A percentile compares a stretch with the other conserved stretches of the same genome.
phyloP scores from a whole-genome alignment of 2,113 vertebrate genomes.

The Peromyscus maniculatus region DNA sequence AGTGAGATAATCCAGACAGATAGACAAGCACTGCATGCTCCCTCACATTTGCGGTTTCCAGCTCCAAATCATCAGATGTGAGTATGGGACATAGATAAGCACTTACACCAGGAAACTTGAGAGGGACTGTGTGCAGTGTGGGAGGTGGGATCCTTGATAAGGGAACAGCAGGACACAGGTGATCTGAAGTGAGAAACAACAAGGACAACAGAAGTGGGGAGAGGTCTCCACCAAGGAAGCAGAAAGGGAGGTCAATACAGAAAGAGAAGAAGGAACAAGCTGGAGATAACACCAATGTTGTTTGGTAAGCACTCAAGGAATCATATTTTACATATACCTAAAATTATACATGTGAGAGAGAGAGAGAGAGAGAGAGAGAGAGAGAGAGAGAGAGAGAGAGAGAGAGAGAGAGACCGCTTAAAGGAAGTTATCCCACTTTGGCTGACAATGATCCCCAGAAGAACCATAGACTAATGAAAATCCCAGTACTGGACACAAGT shows the following conservation, averaged over 20 bases:
- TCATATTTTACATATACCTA: background rate
- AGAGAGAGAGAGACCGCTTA: background rate
- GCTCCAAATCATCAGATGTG: background rate
- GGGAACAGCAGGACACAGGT: no score
- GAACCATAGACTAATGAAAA: background rate
- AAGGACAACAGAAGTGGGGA: no score
- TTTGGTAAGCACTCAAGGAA: background rate
- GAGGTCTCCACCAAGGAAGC: background rate
- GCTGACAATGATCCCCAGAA: background rate
- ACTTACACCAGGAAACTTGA: background rate
- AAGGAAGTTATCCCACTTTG: background rate
- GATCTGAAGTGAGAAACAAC: background rate
- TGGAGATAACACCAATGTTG: background rate
- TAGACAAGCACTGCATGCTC: background rate
- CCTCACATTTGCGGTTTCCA: background rate
- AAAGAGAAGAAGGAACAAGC: background rate
- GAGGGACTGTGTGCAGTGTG: background rate
- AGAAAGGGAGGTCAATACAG: background rate
- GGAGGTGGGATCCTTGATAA: background rate
- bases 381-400: background rate
- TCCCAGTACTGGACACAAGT: background rate
- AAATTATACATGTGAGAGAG: background rate
- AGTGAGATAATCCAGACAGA: background rate
- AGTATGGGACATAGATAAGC: background rate
- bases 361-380: background rate